Percentiles rank a stretch among this genome's conserved stretches.
Evolutionary conservation across 2,888 invertebrate species (phyloP).

Genomic region (Drosophila sordidula): DNA sequence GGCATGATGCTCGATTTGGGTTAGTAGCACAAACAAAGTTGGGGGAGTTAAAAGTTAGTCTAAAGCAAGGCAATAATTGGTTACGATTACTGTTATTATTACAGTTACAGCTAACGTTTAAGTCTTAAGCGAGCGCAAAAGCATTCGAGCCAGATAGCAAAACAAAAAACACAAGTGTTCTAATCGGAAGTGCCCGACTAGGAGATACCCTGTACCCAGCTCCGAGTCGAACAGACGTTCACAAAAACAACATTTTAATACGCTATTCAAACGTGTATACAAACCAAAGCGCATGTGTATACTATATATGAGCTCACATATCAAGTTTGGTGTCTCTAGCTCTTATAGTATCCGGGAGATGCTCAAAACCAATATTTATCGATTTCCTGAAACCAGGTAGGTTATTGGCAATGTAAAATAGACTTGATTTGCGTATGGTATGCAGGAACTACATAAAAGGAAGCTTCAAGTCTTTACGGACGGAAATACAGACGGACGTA

Average conservation of each 20-base stretch:
- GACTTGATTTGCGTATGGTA: neutral
- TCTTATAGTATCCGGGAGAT: no score
- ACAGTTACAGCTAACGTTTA: constrained; percentile 31
- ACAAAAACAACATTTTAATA: no score
- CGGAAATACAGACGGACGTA: neutral
- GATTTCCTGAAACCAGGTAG: neutral
- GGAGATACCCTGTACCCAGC: neutral
- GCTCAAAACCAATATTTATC: neutral
- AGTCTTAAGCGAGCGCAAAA: constrained; percentile 56
- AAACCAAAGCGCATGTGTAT: no score
- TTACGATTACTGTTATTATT: constrained; percentile 47
- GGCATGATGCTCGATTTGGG: constrained; percentile 51
- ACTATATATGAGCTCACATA: no score
- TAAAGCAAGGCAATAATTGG: constrained; percentile 49
- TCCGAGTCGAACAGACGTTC: no score
- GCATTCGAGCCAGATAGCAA: constrained; percentile 42
- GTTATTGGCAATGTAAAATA: no score
- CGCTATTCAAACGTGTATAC: no score
- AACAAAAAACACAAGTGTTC: constrained; percentile 3
- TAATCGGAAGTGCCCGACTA: neutral
- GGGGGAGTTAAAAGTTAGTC: constrained; percentile 44
- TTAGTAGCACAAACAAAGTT: constrained; percentile 63
- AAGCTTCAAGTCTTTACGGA: neutral
- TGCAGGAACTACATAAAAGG: neutral
- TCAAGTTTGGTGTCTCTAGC: no score